Percentiles rank a stretch among this genome's conserved stretches.
These are phyloP conservation scores for Himantopus leucocephalus DNA, from an alignment of 2,113 vertebrate genomes.

Conservation along the genomic window DNA sequence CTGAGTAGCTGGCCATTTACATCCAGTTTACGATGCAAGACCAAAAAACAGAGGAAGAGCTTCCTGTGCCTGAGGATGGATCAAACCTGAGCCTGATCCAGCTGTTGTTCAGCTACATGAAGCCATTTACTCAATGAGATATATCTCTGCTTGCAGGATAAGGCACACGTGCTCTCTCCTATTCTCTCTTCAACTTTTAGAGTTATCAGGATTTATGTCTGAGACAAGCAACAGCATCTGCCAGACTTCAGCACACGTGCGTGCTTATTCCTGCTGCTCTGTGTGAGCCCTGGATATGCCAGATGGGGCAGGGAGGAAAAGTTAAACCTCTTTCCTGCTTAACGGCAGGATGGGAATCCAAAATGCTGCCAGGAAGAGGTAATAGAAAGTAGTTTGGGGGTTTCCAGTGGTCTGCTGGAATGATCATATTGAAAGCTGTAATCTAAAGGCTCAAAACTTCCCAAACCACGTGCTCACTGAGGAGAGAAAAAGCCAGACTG, in stretches of 20 bases:
- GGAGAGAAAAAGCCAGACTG: neutral
- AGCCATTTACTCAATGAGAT: neutral
- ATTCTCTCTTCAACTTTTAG: neutral
- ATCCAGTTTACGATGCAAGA: neutral
- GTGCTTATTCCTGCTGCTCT: neutral
- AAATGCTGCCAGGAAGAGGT: neutral
- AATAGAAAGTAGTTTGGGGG: neutral
- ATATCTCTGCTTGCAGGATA: neutral
- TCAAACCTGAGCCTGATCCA: neutral
- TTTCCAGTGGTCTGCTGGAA: neutral
- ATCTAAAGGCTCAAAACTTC: neutral
- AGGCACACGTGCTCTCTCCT: neutral
- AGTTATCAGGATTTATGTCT: neutral
- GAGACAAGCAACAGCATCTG: neutral
- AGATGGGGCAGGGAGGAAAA: neutral
- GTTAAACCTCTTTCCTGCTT: neutral
- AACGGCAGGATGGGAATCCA: neutral
- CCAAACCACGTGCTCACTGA: neutral
- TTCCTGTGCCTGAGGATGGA: neutral
- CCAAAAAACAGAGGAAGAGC: neutral
- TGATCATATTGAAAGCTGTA: neutral
- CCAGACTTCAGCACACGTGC: neutral
- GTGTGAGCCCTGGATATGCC: neutral
- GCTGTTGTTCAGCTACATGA: neutral
- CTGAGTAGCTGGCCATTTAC: neutral